Conservation (phyloP, 35 echinoderm and acorn worm species). For the Stichopus chloronotus region DNA sequence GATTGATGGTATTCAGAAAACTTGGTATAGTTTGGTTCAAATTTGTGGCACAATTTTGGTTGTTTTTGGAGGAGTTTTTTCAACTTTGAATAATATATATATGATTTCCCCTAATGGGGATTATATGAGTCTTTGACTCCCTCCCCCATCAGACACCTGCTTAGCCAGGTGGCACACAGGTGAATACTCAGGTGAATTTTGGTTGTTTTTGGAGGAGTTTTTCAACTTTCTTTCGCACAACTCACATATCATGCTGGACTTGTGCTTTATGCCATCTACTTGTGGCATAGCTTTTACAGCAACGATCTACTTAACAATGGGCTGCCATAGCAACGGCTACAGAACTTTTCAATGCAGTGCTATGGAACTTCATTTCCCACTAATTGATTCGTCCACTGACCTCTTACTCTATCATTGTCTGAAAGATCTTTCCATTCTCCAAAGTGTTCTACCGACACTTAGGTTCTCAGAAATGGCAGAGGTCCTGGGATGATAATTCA, state of each 20-base stretch:
- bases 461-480: neutral
- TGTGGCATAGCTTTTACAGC: neutral
- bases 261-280: neutral
- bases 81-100: too few species aligned
- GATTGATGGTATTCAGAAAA: too few species aligned
- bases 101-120: too few species aligned
- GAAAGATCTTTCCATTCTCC: neutral
- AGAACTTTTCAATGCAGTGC: slow-evolving; percentile 17
- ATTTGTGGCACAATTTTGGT: too few species aligned
- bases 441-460: neutral
- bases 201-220: too few species aligned
- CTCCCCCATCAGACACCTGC: too few species aligned
- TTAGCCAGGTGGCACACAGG: too few species aligned
- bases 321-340: neutral
- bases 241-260: neutral
- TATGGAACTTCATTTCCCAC: neutral
- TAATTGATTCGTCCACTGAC: neutral
- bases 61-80: too few species aligned
- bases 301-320: neutral
- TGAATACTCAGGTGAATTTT: too few species aligned
- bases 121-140: too few species aligned
- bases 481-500: neutral
- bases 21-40: too few species aligned
- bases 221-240: neutral
- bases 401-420: neutral